Conservation (phyloP, 2,113 vertebrate genomes). For the Sylvietta virens region DNA sequence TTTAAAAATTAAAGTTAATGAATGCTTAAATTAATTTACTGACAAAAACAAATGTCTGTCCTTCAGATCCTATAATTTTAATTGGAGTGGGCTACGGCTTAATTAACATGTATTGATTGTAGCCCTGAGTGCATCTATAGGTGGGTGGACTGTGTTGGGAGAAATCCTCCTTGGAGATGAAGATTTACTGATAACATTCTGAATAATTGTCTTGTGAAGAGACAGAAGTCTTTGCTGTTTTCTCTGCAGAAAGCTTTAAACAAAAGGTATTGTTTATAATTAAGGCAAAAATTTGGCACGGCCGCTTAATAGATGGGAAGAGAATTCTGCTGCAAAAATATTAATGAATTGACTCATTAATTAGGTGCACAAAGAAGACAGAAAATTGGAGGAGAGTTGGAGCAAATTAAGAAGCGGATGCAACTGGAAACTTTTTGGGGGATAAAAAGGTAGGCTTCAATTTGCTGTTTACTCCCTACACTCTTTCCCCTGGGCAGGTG, state of each 20-base stretch:
- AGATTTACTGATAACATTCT: constrained; percentile 13
- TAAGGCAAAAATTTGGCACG: background rate
- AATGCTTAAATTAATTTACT: constrained; percentile 42
- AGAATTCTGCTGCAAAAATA: background rate
- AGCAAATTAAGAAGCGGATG: background rate
- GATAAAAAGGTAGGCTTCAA: background rate
- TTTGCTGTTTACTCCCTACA: background rate
- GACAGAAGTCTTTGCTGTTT: constrained; percentile 11
- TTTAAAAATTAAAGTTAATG: constrained; percentile 47
- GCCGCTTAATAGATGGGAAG: background rate
- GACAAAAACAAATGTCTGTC: constrained; percentile 56
- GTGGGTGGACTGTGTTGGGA: constrained; percentile 11
- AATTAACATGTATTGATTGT: constrained; percentile 50
- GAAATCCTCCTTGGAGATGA: background rate
- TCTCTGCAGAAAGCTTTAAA: background rate
- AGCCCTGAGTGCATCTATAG: background rate
- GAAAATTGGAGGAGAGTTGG: background rate
- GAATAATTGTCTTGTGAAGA: constrained; percentile 10
- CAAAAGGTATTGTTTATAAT: constrained; percentile 22
- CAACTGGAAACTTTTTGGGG: background rate
- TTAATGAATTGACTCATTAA: constrained; percentile 12
- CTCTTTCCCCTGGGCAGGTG: background rate
- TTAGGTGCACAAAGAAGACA: background rate
- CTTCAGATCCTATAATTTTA: constrained; percentile 38
- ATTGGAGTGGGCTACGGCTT: constrained; percentile 37